Percentiles rank a stretch among this genome's conserved stretches.
These are phyloP conservation scores for Esox masquinongy DNA, from an alignment of 2,797 vertebrate species.

Conservation along the genomic window DNA sequence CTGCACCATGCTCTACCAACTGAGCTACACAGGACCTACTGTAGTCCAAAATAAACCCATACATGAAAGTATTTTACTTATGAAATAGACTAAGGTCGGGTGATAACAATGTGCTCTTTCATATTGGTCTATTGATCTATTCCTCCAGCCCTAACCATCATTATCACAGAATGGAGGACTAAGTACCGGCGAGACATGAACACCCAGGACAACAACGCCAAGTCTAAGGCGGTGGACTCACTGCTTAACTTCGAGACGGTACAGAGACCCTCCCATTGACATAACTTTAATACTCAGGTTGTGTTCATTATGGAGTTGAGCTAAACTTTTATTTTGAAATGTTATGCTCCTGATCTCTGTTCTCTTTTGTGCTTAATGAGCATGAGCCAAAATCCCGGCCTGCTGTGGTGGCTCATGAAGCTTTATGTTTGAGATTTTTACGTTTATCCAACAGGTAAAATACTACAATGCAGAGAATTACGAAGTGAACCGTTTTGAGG, in stretches of 20 bases:
- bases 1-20: too few relatives aligned
- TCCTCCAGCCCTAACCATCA: conserved; percentile 84
- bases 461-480: conserved; percentile 94
- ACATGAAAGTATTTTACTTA: too few relatives aligned
- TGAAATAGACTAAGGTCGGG: not conserved
- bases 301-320: not conserved
- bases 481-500: conserved; percentile 86
- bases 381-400: not conserved
- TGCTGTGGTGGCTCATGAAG: not conserved
- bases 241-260: conserved; percentile 98
- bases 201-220: conserved; percentile 86
- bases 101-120: not conserved
- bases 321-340: not conserved
- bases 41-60: too few relatives aligned
- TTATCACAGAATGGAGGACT: conserved; percentile 96
- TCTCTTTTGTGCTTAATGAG: not conserved
- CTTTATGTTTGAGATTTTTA: not conserved
- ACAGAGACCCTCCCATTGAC: conserved; percentile 20
- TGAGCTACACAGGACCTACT: too few relatives aligned
- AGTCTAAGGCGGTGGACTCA: conserved; percentile 89
- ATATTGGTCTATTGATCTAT: not conserved
- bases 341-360: not conserved
- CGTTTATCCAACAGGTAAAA: conserved; percentile 82
- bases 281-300: not conserved
- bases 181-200: conserved; percentile 96